A percentile compares a stretch with the other conserved stretches of the same genome.
These are phyloP conservation scores for Sminthopsis crassicaudata DNA, from an alignment of 2,113 vertebrate genomes.

Conservation along the genomic window DNA sequence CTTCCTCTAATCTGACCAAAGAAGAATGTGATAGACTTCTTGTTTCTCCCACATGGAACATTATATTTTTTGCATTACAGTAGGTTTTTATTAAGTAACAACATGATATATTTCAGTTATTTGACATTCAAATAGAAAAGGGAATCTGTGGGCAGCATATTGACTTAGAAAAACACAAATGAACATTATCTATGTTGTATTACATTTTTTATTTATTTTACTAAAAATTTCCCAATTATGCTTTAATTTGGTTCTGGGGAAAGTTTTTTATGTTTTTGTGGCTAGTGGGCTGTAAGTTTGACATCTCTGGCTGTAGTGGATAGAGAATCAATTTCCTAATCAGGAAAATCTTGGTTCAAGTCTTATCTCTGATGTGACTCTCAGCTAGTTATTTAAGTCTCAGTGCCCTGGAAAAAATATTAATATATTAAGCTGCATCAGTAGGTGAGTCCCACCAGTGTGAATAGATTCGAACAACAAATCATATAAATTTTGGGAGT, in stretches of 20 bases:
- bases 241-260: neutral
- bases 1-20: neutral
- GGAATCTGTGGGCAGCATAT: neutral
- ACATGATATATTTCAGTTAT: neutral
- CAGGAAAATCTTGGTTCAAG: neutral
- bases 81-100: neutral
- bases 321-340: neutral
- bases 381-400: neutral
- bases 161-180: neutral
- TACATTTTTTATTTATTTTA: neutral
- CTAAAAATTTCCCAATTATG: neutral
- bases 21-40: neutral
- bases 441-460: neutral
- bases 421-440: neutral
- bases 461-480: neutral
- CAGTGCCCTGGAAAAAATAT: neutral
- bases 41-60: neutral
- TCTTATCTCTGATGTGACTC: neutral
- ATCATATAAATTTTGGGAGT: neutral
- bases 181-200: neutral
- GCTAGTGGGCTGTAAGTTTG: neutral
- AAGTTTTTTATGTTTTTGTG: neutral
- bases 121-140: neutral
- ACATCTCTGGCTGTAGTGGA: neutral
- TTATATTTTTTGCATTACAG: neutral